phyloP scores from a whole-genome alignment of 2,888 invertebrate species.

The Drosophila picticornis region DNA sequence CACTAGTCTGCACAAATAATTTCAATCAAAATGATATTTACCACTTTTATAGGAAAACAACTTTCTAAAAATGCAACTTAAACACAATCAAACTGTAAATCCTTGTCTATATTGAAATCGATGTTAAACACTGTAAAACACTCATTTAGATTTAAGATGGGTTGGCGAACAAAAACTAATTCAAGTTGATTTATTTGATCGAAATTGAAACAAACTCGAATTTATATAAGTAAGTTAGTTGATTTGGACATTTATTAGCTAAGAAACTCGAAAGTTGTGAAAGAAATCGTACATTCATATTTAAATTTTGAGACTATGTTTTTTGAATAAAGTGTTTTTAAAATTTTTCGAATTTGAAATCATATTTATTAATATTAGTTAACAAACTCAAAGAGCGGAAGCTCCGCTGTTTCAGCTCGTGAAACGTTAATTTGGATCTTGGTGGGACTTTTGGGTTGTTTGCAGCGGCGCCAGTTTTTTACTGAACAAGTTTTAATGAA shows the following conservation, averaged over 20 bases:
- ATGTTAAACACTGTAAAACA: neutral
- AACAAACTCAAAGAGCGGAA: slow-evolving; percentile 67
- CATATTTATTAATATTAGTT: slow-evolving; percentile 26
- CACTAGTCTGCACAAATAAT: neutral
- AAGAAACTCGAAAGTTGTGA: neutral
- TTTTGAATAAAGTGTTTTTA: neutral
- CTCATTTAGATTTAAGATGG: neutral
- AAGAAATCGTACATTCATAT: neutral
- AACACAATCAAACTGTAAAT: neutral
- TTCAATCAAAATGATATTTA: neutral
- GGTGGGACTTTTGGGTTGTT: neutral
- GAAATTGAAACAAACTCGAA: neutral
- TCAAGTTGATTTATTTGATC: neutral
- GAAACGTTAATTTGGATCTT: slow-evolving; percentile 42
- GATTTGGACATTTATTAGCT: neutral
- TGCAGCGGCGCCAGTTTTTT: neutral
- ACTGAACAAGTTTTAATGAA: slow-evolving; percentile 22
- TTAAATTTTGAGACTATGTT: neutral
- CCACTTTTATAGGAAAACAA: neutral
- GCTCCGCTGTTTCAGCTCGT: slow-evolving; percentile 63
- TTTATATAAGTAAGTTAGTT: neutral
- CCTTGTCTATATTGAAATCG: neutral
- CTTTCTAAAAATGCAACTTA: neutral
- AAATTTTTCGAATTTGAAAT: neutral
- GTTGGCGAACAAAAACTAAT: neutral